A percentile compares a stretch with the other conserved stretches of the same genome.
phyloP scores from a whole-genome alignment of 2,888 invertebrate genomes.

The Agriopis aurantiaria region DNA sequence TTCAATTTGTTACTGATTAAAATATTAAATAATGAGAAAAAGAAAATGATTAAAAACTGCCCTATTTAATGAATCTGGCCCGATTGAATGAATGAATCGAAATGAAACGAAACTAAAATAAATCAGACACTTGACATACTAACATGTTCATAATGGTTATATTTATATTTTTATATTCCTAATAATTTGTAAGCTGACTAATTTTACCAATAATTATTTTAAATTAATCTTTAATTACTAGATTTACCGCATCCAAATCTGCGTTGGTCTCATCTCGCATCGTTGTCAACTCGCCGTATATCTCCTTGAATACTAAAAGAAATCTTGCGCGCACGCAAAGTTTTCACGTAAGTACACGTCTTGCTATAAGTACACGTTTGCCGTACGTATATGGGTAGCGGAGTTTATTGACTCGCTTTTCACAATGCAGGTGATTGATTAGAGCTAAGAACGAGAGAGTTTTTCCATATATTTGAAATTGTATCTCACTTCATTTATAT shows the following conservation, averaged over 20 bases:
- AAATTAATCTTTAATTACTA: not conserved
- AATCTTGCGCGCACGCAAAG: conserved; percentile 80
- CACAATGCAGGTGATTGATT: conserved; percentile 40
- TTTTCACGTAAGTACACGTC: conserved; percentile 74
- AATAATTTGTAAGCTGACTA: too few species aligned
- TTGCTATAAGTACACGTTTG: conserved; percentile 45
- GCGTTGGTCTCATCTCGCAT: conserved; percentile 19
- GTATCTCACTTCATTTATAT: not conserved
- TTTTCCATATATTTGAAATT: conserved; percentile 5
- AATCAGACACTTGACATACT: too few species aligned
- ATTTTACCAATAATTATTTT: too few species aligned
- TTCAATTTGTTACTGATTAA: not conserved
- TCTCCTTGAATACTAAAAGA: conserved; percentile 82
- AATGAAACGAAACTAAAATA: too few species aligned
- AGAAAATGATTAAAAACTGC: too few species aligned
- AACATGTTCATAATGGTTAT: too few species aligned
- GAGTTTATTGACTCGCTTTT: conserved; percentile 48
- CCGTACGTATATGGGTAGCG: conserved; percentile 38
- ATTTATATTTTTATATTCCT: too few species aligned
- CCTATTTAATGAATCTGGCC: too few species aligned
- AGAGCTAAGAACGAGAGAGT: conserved; percentile 16
- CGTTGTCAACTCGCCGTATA: conserved; percentile 52
- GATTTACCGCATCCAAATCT: conserved; percentile 37
- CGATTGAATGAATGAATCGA: too few species aligned
- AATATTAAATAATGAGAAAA: too few species aligned